phyloP scores from a whole-genome alignment of 2,113 vertebrate genomes.

The Regulus satrapa region DNA sequence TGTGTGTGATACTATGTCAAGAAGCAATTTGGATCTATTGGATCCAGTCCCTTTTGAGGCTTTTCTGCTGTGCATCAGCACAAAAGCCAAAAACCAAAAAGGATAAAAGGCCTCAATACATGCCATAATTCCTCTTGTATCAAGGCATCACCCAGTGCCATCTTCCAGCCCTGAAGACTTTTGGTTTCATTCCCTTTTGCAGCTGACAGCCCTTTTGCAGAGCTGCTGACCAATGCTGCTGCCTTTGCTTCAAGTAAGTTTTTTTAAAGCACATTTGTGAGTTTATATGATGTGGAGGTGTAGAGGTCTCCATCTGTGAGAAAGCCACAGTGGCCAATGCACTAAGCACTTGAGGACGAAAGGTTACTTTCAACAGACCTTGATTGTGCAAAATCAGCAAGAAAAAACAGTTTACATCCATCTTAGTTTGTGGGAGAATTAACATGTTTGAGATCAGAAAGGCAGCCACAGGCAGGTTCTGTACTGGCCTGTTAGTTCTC shows the following conservation, averaged over 20 bases:
- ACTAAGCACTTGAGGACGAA: neutral
- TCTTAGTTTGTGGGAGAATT: neutral
- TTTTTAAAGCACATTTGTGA: neutral
- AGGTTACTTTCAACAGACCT: neutral
- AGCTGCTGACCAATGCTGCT: neutral
- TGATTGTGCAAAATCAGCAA: constrained; percentile 14
- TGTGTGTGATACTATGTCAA: neutral
- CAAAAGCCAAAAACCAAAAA: neutral
- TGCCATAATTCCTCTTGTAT: neutral
- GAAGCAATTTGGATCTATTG: neutral
- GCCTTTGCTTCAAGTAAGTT: neutral
- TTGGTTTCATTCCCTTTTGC: neutral
- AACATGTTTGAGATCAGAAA: neutral
- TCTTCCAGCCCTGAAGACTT: neutral
- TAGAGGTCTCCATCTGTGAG: neutral
- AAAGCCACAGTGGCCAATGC: neutral
- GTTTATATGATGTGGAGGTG: neutral
- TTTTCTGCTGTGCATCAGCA: neutral
- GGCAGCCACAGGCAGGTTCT: neutral
- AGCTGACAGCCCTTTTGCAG: neutral
- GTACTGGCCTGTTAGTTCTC: neutral
- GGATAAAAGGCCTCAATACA: neutral
- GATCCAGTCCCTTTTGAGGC: neutral
- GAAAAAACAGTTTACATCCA: neutral
- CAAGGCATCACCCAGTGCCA: neutral